Percentiles rank a stretch among this genome's conserved stretches.
phyloP scores from a whole-genome alignment of 2,888 invertebrate genomes.

The Ephialtes manifestator region DNA sequence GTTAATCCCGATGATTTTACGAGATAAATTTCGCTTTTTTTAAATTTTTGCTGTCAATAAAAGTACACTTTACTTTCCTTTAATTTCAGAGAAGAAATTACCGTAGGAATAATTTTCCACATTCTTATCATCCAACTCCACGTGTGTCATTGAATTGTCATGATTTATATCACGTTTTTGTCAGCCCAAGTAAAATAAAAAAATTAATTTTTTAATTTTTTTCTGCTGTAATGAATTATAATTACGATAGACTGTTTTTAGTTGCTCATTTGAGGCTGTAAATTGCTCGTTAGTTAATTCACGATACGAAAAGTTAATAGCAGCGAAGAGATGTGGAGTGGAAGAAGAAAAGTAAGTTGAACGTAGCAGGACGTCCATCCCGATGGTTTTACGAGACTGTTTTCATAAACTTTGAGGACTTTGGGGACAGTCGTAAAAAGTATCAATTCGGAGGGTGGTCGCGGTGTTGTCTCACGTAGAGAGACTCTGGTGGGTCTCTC shows the following conservation, averaged over 20 bases:
- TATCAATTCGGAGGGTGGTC: conserved; percentile 27
- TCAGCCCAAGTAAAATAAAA: not conserved
- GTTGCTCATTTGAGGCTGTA: not conserved
- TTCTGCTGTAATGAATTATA: not conserved
- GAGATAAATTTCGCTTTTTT: too few species aligned
- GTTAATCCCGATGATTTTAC: conserved; percentile 38
- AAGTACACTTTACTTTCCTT: too few species aligned
- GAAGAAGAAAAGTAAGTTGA: not conserved
- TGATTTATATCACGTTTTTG: too few species aligned
- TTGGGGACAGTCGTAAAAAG: conserved; percentile 73
- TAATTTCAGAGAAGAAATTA: too few species aligned
- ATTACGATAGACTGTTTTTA: not conserved
- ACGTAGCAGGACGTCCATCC: conserved; percentile 22
- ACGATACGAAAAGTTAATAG: not conserved
- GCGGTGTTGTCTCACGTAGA: conserved; percentile 9
- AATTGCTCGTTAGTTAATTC: not conserved
- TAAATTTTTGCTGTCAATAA: not conserved
- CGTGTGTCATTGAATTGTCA: too few species aligned
- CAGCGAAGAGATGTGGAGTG: not conserved
- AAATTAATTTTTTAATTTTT: not conserved
- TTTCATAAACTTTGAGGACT: conserved; percentile 73
- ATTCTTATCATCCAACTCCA: too few species aligned
- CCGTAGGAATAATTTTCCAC: too few species aligned
- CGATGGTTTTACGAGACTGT: conserved; percentile 39
- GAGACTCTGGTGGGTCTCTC: not conserved